Evolutionary conservation across 2,113 vertebrate species (phyloP).

Genomic region (Lycaon pictus): DNA sequence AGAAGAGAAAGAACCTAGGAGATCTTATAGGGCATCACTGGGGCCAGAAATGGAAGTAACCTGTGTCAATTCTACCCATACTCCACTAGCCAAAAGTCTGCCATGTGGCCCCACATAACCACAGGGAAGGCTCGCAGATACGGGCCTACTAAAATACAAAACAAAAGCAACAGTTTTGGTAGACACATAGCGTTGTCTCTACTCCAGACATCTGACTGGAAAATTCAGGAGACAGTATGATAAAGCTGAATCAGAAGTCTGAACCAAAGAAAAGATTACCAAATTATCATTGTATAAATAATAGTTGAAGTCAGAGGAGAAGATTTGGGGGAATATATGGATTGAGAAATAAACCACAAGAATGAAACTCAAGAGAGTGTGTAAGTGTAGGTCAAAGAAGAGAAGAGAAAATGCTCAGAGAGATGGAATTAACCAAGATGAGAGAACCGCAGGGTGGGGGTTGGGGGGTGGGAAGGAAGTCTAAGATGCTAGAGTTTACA

Average conservation of each 20-base stretch:
- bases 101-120: neutral
- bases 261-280: neutral
- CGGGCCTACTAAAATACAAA: neutral
- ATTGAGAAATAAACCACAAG: neutral
- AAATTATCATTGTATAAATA: neutral
- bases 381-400: neutral
- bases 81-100: neutral
- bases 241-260: neutral
- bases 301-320: neutral
- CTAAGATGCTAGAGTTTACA: neutral
- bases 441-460: neutral
- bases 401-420: neutral
- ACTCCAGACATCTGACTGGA: neutral
- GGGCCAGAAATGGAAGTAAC: neutral
- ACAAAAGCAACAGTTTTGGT: neutral
- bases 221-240: neutral
- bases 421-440: neutral
- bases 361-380: neutral
- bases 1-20: neutral
- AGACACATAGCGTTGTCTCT: neutral
- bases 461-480: neutral
- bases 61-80: neutral
- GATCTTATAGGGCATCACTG: rapidly evolving
- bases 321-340: rapidly evolving
- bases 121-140: neutral